Evolutionary conservation across 2,797 vertebrate genomes (phyloP).

Genomic region (Coregonus suidteri): DNA sequence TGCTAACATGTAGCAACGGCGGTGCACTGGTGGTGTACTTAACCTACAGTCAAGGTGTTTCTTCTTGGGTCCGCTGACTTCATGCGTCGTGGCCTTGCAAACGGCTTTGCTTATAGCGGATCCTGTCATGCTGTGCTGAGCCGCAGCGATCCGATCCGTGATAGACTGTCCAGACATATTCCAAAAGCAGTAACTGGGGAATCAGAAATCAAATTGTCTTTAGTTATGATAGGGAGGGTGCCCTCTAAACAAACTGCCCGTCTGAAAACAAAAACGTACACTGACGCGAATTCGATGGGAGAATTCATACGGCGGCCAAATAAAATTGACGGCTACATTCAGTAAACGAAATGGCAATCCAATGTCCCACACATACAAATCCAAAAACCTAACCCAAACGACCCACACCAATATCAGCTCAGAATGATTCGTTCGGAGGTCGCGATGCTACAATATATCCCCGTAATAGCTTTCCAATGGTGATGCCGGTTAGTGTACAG

Average conservation of each 20-base stretch:
- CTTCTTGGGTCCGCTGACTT: conserved; percentile 81
- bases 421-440: conserved; percentile 5
- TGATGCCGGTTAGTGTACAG: conserved; percentile 8
- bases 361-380: conserved; percentile 7
- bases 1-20: not conserved
- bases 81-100: conserved; percentile 81
- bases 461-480: not conserved
- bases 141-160: conserved; percentile 83
- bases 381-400: not conserved
- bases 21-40: conserved; percentile 35
- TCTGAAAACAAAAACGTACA: conserved; percentile 55
- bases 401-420: conserved; percentile 27
- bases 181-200: conserved; percentile 36
- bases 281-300: conserved; percentile 67
- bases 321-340: conserved; percentile 54
- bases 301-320: conserved; percentile 70
- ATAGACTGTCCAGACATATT: conserved; percentile 84
- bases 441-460: not conserved
- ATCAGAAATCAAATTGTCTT: conserved; percentile 71
- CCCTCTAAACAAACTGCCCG: conserved; percentile 65
- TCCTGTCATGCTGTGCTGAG: conserved; percentile 85
- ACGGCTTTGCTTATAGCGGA: conserved; percentile 80
- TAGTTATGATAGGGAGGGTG: conserved; percentile 56
- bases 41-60: conserved; percentile 87
- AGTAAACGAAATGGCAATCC: conserved; percentile 40